Evolutionary conservation across 2,797 vertebrate species (phyloP), one percentile per base, ranked within the genome.

Genomic region (Ctenopoma kingsleyae): DNA sequence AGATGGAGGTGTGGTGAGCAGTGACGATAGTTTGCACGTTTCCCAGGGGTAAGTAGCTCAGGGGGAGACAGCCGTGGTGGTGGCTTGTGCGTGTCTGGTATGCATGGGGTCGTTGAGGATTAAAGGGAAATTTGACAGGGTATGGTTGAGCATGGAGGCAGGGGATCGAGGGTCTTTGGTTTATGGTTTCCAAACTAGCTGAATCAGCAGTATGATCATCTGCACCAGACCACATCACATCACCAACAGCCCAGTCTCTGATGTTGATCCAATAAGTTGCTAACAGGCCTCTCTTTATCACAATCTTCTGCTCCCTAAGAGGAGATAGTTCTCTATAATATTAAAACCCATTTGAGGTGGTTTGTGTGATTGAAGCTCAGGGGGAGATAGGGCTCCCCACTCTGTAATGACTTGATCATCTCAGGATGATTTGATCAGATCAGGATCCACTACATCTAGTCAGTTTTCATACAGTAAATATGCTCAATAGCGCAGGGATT

Each of bases 181-280:
- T 87, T 92, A 70, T 83, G 83, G 85, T 91, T 88, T 88, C 72
- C 51, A 75, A 82, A 81, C 32, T 15, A 36, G 86, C 85, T 91
- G 87, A 91, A 54, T 91, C 89, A 90, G 87, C 87, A 76, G 60
- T 47, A n/a, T 0, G 64, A 85, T 89, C 78, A 80, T 90, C 83
- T 77, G 79, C 67, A 51, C 57, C 30, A 1, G 65, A 89, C 76
- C 84, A 86, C 81, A 90, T 83, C 89, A 88, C 84, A 91, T 84
- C 76, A 58, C 59, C 69, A 72, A 70, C 43, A 44, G 60, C 52
- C 67, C 68, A 1, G 63, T 61, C 82, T 86, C 73, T 85, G 85
- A 91, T 86, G 86, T 80, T 27, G 83, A 83, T 84, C 87, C 87
- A 89, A 71, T 55, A 59, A 80, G 73, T 74, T 75, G 63, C 66